phyloP scores from a whole-genome alignment of 2,797 vertebrate genomes.

The Kryptolebias ocellatus region DNA sequence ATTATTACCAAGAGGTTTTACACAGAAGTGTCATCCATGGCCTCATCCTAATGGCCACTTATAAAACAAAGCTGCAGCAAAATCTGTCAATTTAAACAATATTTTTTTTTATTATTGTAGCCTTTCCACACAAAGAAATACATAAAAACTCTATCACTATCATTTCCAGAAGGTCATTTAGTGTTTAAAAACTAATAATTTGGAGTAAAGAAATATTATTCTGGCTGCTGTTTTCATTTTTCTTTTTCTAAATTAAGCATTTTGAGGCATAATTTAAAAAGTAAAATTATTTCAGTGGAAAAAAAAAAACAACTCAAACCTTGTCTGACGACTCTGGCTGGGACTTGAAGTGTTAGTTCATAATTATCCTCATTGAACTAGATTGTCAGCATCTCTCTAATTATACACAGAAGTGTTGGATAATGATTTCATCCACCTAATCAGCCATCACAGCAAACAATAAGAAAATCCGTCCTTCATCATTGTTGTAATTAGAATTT shows the following conservation, averaged over 20 bases:
- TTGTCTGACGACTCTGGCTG: constrained; percentile 1
- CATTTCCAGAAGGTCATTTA: background rate
- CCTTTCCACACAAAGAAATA: background rate
- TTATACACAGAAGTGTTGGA: constrained; percentile 52
- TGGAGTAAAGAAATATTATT: background rate
- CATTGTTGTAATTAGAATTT: constrained; percentile 49
- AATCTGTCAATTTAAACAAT: background rate
- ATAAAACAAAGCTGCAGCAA: background rate
- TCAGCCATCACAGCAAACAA: constrained; percentile 58
- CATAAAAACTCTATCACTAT: background rate
- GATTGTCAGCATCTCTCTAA: constrained; percentile 51
- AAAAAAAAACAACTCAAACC: background rate
- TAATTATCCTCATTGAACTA: constrained; percentile 36
- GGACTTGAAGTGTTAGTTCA: constrained; percentile 24
- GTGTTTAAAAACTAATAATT: background rate
- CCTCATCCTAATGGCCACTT: background rate
- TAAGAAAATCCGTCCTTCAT: constrained; percentile 42
- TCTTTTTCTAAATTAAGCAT: background rate
- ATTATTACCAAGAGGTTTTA: constrained; percentile 11
- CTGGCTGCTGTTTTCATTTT: background rate
- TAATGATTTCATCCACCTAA: constrained; percentile 58
- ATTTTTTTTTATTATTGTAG: background rate
- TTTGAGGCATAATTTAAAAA: background rate
- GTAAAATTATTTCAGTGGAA: background rate
- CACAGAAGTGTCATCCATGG: background rate